Base-by-base conservation (phyloP, 2,888 invertebrate species). In the Pycnomerus fuliginosus region DNA sequence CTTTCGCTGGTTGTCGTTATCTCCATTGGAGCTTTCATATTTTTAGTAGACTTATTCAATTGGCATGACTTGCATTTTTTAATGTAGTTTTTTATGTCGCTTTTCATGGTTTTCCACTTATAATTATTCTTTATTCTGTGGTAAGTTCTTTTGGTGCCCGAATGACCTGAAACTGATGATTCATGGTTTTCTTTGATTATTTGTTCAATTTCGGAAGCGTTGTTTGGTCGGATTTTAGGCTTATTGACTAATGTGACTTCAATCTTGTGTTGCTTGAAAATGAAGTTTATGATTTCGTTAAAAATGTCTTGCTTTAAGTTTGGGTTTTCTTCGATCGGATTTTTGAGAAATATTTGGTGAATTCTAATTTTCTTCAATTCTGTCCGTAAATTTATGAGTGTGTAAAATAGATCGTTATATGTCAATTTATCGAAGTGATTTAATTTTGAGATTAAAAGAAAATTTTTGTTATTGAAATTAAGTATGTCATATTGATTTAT, bases 291-390 rank as follows among this genome's bases (percentile, higher is more conserved):
- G 12, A 36, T 15, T 27, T 36, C 36, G 11, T 42, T 20, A n/a
- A 42, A 13, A 10, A 42, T 16, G 13, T 42, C 42, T 3, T 17
- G 13, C 28, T 42, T 42, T 14, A 42, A 16, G 13, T 36, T 36
- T 16, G 10, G 11, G 27, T 32, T 44, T n/a, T 39, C 11, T 17
- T 8, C 3, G 7, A 28, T 23, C 23, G 43, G 37, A 38, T 38
- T 43, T 3, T 15, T 22, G 8, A 39, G 5, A 12, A 38, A 66
- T 54, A 14, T 38, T 38, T 55, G 10, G 7, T 29, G 10, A 5
- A 35, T 2, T 3, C 15, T 20, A 8, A 3, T 5, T 23, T 25
- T 25, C 4, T 3, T 5, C 12, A n/a, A n/a, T n/a, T n/a, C n/a
- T n/a, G n/a, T n/a, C n/a, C n/a, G n/a, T n/a, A n/a, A n/a, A n/a